Evolutionary conservation across 2,113 vertebrate species (phyloP).

Genomic region (Limnothrissa miodon): DNA sequence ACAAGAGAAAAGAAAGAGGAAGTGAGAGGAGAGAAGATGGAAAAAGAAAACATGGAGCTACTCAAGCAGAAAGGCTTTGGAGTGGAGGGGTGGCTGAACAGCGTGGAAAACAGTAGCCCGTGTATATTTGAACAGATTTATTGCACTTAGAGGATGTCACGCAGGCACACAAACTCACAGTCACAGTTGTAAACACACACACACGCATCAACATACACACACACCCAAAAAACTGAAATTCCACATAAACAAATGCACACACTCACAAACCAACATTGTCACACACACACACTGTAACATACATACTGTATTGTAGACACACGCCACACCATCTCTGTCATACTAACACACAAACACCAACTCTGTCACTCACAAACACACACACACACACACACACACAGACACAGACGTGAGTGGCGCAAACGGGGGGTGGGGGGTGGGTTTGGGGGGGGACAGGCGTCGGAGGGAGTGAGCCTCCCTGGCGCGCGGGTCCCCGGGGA

Average conservation of each 20-base stretch:
- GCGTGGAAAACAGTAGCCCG: neutral
- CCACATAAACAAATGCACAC: neutral
- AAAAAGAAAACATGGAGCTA: neutral
- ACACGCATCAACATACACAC: neutral
- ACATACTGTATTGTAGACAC: too few relatives aligned
- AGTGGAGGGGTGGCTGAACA: neutral
- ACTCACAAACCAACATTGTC: neutral
- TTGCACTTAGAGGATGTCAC: neutral
- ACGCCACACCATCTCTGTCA: neutral
- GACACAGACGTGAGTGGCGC: neutral
- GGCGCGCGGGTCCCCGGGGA: slow-evolving; percentile 43
- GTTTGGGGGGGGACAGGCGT: slow-evolving; percentile 27
- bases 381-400: slow-evolving; percentile 25
- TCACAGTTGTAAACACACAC: neutral
- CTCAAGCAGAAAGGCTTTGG: neutral
- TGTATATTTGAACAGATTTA: neutral
- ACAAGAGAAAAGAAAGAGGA: neutral
- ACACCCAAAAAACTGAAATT: neutral
- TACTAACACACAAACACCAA: slow-evolving; percentile 4
- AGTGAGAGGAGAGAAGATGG: neutral
- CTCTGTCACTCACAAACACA: neutral
- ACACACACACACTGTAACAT: slow-evolving; percentile 17
- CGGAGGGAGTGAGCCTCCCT: slow-evolving; percentile 31
- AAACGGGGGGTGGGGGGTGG: too few relatives aligned
- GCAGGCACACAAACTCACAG: neutral